phyloP scores from a whole-genome alignment of 2,113 vertebrate species.

The Bubo scandiacus region DNA sequence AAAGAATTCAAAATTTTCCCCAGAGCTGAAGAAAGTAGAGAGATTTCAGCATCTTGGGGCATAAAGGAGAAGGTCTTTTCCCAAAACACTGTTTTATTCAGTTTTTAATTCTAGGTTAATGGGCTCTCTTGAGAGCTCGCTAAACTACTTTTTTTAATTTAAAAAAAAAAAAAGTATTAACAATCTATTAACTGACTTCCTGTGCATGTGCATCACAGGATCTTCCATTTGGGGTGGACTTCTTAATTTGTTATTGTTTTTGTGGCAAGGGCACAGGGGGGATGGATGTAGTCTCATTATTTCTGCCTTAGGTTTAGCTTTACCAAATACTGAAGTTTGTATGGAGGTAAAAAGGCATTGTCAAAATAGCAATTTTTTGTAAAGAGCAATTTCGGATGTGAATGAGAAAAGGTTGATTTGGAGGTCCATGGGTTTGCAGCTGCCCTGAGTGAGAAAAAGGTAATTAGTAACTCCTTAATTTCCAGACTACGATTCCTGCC shows the following conservation, averaged over 20 bases:
- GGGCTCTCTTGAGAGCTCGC: constrained; percentile 40
- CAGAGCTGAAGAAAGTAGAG: not conserved
- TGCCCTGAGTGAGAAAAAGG: not conserved
- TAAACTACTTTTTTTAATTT: constrained; percentile 38
- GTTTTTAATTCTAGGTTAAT: constrained; percentile 40
- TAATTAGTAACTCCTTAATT: not conserved
- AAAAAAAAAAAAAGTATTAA: not conserved
- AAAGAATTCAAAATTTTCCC: not conserved
- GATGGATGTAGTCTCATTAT: not conserved
- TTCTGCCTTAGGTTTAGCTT: not conserved
- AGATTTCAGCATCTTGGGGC: not conserved
- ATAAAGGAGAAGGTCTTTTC: constrained; percentile 15
- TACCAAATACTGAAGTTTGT: not conserved
- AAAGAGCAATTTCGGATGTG: not conserved
- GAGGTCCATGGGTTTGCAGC: not conserved
- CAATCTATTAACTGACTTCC: constrained; percentile 24
- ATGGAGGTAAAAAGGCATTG: not conserved
- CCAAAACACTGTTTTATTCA: constrained; percentile 15
- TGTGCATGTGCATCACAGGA: not conserved
- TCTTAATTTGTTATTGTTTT: not conserved
- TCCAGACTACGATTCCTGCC: not conserved
- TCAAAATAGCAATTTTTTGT: not conserved
- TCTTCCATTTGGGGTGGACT: not conserved
- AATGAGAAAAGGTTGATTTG: not conserved
- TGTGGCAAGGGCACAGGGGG: not conserved